Base-by-base conservation (phyloP, 2,113 vertebrate species). In the Vulpes ferrilata region DNA sequence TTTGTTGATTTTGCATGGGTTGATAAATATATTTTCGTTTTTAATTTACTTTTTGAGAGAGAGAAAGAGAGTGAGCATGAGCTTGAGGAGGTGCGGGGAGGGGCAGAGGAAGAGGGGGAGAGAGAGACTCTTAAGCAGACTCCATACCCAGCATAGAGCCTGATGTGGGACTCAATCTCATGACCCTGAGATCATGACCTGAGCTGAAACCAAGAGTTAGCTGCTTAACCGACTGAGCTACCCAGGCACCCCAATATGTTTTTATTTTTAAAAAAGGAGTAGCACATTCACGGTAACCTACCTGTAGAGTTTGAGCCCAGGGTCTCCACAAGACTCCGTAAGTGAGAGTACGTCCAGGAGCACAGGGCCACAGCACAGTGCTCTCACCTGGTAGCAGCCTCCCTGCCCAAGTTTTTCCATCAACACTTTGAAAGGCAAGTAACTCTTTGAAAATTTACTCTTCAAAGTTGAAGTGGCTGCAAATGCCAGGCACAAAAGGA, bases 291-390 rank as follows among this genome's bases (percentile, higher is more conserved):
- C 30, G 32, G 25, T 64, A 71, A 43, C 38, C 12, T 38, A 30
- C 27, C 10, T 69, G 23, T 17, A 79, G 55, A 2, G 16, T 69
- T 67, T 64, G 64, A 69, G 20, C 85, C 3, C 25, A 43, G 25
- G 1, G 1, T n/a, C 53, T 1, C 0, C 25, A 3, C 32, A 32
- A 12, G 32, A 55, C 74, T 82, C 35, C 17, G 55, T 13, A 27
- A 85, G 12, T 11, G 32, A 69, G 32, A 76, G 11, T 7, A 19
- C 3, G 2, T 35, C 15, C 1, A 65, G 51, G 38, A 62, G 35
- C 4, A 8, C 3, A 1, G 7, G 48, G 7, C 3, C 1, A 2
- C 7, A 13, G 55, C 0, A 7, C 10, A 32, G 15, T 2, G 5
- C 25, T 16, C 17, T 51, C 2, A 9, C 19, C 25, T 20, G 2